Evolutionary conservation across 2,113 vertebrate species (phyloP), one percentile per base, ranked within the genome.

Genomic region (Sorex araneus): DNA sequence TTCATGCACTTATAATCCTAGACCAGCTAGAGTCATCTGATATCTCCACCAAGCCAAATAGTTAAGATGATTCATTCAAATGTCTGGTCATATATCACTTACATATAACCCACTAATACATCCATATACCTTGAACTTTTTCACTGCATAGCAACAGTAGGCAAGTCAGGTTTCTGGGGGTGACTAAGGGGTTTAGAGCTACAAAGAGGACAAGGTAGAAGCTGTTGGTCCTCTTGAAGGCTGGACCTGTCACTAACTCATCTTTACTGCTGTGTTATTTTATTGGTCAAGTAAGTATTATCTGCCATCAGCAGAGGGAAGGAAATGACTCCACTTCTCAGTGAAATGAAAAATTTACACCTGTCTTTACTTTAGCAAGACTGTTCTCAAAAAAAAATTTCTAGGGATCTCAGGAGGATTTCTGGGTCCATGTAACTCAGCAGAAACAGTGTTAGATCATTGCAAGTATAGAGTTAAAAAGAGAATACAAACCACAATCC

Each of bases 401-500:
- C 34, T 2, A 23, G 30, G 32, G 54, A 54, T 40, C 54, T 28
- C 18, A 54, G 32, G 4, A 67, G 47, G 57, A 67, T 92, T 92
- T 84, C 30, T 30, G 64, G 16, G 15, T 36, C 43, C 28, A 66
- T 13, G n/a, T 3, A 64, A 87, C 32, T 8, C 54, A 83, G 8
- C 71, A 66, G 71, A 78, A 84, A 92, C 3, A 75, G 2, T n/a
- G 27, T 80, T 40, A 75, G 50, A 40, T 11, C 25, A 73, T 32
- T 77, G 2, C 60, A 47, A 75, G 11, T 40, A 43, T 43, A 32
- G 77, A 88, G 32, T 92, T 77, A 54, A 83, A 91, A 83, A 73
- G 15, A 77, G 64, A 7, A 40, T 71, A 82, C 71, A 73, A 83
- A 28, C 82, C 63, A 67, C 57, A 27, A 67, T 66, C 47, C 50